Evolutionary conservation across 2,888 invertebrate genomes (phyloP).

Genomic region (Trilocha varians): DNA sequence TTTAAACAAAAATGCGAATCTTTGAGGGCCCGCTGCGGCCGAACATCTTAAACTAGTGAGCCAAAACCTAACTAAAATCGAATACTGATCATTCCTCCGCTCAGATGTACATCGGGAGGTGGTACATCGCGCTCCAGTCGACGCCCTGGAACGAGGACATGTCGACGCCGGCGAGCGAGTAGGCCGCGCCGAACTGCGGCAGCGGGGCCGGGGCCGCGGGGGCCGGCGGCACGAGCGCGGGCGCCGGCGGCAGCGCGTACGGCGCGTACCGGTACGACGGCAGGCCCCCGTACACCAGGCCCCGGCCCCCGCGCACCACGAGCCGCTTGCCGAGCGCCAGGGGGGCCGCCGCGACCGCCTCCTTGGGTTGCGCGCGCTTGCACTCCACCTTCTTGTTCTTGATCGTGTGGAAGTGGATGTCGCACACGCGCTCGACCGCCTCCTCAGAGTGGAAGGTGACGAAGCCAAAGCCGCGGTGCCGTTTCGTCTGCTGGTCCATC

Average conservation of each 20-base stretch:
- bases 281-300: constrained; percentile 69
- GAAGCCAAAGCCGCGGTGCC: constrained; percentile 92
- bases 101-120: constrained; percentile 94
- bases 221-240: constrained; percentile 57
- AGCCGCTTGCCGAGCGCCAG: constrained; percentile 81
- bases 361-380: constrained; percentile 93
- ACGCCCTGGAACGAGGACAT: constrained; percentile 94
- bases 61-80: constrained; percentile 34
- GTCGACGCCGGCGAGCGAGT: constrained; percentile 90
- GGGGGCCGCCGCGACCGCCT: constrained; percentile 81
- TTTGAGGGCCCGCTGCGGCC: constrained; percentile 50
- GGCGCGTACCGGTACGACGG: constrained; percentile 17
- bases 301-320: constrained; percentile 80
- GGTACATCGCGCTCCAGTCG: constrained; percentile 93
- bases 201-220: constrained; percentile 52
- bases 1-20: constrained; percentile 48
- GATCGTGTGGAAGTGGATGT: constrained; percentile 93
- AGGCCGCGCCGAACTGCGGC: constrained; percentile 80
- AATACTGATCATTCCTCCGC: constrained; percentile 40
- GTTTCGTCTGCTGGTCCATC: constrained; percentile 94
- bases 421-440: constrained; percentile 93
- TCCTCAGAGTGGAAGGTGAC: constrained; percentile 94
- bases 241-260: constrained; percentile 66
- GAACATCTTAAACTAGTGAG: constrained; percentile 33
- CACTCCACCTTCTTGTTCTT: constrained; percentile 93